Evolutionary conservation across 2,113 vertebrate genomes (phyloP).

Genomic region (Sylvilagus bachmani): DNA sequence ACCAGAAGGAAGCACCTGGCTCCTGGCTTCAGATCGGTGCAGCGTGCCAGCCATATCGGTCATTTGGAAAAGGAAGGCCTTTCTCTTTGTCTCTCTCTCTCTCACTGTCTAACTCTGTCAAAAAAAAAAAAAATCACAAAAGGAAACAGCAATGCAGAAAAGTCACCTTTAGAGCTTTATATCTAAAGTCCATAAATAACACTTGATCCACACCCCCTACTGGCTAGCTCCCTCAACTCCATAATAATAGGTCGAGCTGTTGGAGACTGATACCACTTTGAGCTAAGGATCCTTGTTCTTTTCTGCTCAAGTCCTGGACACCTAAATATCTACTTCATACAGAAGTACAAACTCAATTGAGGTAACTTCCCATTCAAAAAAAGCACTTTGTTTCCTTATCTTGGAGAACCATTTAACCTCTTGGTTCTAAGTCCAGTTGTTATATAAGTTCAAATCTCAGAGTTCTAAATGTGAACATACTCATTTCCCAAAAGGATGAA

Average conservation of each 20-base stretch:
- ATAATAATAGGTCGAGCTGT: neutral
- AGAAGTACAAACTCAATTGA: neutral
- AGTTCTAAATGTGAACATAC: constrained; percentile 4
- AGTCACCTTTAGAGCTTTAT: neutral
- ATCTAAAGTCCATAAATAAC: neutral
- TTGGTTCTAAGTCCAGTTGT: neutral
- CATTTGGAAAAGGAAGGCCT: too few relatives aligned
- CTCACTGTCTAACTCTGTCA: too few relatives aligned
- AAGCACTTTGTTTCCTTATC: neutral
- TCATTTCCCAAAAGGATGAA: neutral
- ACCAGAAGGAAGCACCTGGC: too few relatives aligned
- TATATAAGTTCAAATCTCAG: neutral
- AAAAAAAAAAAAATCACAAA: too few relatives aligned
- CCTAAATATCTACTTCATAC: neutral
- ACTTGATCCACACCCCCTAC: neutral
- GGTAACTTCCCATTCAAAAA: neutral
- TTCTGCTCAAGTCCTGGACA: too few relatives aligned
- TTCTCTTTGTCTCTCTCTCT: too few relatives aligned
- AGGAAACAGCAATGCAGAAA: neutral
- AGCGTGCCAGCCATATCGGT: too few relatives aligned
- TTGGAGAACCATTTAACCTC: neutral
- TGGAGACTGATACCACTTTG: neutral
- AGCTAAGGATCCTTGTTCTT: neutral
- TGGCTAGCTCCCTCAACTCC: neutral
- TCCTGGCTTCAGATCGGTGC: too few relatives aligned